phyloP scores from a whole-genome alignment of 1,140 invertebrate genomes.

The Sipha flava region DNA sequence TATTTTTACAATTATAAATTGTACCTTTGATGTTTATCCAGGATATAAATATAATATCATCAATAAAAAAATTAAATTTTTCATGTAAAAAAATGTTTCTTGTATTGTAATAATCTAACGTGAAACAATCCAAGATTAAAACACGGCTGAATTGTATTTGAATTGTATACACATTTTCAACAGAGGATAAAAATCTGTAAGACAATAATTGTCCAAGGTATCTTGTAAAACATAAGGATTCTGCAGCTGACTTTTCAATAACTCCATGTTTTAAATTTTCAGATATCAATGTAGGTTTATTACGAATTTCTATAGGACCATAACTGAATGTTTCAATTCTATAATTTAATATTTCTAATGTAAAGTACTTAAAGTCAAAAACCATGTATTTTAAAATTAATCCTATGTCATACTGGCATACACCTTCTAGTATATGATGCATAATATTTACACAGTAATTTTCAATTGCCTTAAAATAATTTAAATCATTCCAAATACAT shows the following conservation, averaged over 20 bases:
- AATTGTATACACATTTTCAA: neutral
- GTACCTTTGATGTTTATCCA: too few relatives aligned
- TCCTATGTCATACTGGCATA: neutral
- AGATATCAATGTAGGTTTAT: too few relatives aligned
- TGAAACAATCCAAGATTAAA: neutral
- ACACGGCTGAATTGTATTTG: neutral
- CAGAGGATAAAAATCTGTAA: neutral
- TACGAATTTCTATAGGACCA: neutral
- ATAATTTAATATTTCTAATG: neutral
- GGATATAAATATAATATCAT: neutral
- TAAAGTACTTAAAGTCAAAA: neutral
- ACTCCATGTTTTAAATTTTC: neutral
- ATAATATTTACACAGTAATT: neutral
- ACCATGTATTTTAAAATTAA: neutral
- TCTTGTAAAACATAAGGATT: neutral
- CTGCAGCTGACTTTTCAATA: neutral
- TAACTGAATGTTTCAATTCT: neutral
- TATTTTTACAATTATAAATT: too few relatives aligned
- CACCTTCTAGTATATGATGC: neutral
- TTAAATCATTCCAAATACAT: neutral
- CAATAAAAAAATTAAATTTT: neutral
- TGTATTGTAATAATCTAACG: neutral
- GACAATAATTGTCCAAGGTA: neutral
- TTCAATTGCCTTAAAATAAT: neutral
- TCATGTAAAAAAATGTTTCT: neutral